Percentiles rank a stretch among this genome's conserved stretches.
These are phyloP conservation scores for Iphiclides podalirius DNA, from an alignment of 2,888 invertebrate species.

Conservation along the genomic window DNA sequence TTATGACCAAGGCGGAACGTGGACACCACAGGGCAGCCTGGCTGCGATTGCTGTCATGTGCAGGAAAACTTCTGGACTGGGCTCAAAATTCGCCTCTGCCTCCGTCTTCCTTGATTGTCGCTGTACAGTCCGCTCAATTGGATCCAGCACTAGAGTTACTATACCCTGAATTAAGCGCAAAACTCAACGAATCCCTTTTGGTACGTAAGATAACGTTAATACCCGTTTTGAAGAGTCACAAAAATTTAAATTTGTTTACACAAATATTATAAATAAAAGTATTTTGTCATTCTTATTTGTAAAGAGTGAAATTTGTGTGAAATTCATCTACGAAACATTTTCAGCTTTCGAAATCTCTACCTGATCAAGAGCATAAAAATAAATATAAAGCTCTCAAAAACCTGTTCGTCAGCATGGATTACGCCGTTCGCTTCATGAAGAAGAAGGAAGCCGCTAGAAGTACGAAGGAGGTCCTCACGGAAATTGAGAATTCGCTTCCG, in stretches of 20 bases:
- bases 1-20: conserved; percentile 41
- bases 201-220: conserved; percentile 39
- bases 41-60: conserved; percentile 50
- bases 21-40: conserved; percentile 53
- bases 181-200: conserved; percentile 46
- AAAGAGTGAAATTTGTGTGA: no score
- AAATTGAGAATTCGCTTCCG: conserved; percentile 76
- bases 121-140: conserved; percentile 54
- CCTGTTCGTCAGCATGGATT: conserved; percentile 57
- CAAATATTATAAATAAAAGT: no score
- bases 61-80: conserved; percentile 52
- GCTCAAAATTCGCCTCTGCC: conserved; percentile 53
- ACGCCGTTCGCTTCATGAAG: conserved; percentile 59
- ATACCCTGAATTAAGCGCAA: conserved; percentile 49
- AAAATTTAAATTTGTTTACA: no score
- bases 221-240: no score
- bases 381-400: conserved; percentile 61
- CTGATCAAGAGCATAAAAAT: conserved; percentile 63
- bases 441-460: conserved; percentile 45
- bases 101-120: conserved; percentile 48
- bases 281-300: no score
- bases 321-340: no score
- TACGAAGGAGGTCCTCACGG: conserved; percentile 55
- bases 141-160: conserved; percentile 60
- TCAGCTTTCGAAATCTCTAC: conserved; percentile 51